A percentile compares a stretch with the other conserved stretches of the same genome.
phyloP scores from a whole-genome alignment of 2,113 vertebrate species.

The Ciconia maguari region DNA sequence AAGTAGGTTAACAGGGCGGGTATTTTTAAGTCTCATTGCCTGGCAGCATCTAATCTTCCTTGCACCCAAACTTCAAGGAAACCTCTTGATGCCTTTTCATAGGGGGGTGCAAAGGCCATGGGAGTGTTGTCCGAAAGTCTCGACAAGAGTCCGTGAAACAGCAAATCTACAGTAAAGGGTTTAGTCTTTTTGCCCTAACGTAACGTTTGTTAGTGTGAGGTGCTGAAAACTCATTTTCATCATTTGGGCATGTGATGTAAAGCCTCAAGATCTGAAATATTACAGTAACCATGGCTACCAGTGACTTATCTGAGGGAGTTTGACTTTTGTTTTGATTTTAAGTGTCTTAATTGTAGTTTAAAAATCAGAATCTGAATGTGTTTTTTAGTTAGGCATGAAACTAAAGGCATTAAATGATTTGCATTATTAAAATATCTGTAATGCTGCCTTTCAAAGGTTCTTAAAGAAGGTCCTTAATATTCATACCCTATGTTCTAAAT shows the following conservation, averaged over 20 bases:
- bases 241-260: conserved; percentile 38
- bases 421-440: conserved; percentile 50
- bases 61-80: background rate
- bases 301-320: conserved; percentile 64
- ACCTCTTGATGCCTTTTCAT: background rate
- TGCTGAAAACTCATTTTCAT: conserved; percentile 51
- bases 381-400: conserved; percentile 41
- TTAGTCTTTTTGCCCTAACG: background rate
- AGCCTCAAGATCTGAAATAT: conserved; percentile 54
- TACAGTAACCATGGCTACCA: conserved; percentile 68
- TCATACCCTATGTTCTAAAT: background rate
- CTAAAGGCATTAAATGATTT: conserved; percentile 59
- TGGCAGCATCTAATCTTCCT: background rate
- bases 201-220: background rate
- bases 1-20: conserved; percentile 39
- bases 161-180: background rate
- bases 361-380: conserved; percentile 51
- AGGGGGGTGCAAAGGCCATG: background rate
- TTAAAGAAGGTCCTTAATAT: conserved; percentile 23
- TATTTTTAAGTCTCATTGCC: background rate
- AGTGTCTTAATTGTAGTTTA: conserved; percentile 66
- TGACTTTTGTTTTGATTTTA: conserved; percentile 67
- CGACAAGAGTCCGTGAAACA: background rate
- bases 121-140: background rate
- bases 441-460: conserved; percentile 31